phyloP scores from a whole-genome alignment of 2,113 vertebrate genomes.

The Periophthalmus modestus region DNA sequence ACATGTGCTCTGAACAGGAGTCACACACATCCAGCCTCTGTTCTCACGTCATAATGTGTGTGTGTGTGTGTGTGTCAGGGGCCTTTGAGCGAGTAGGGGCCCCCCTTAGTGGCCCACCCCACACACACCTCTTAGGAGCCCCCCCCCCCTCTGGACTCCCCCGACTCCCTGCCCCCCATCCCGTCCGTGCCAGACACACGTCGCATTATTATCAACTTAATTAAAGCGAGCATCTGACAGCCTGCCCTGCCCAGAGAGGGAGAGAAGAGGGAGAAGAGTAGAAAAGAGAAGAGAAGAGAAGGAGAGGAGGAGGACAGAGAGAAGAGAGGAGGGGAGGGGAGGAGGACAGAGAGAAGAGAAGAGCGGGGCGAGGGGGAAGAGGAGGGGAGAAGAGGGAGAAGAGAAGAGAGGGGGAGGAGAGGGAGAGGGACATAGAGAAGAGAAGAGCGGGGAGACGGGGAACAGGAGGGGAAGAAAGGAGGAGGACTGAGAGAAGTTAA shows the following conservation, averaged over 20 bases:
- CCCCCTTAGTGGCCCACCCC: background rate
- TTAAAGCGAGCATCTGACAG: slow-evolving; percentile 99
- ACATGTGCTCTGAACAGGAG: too few species aligned
- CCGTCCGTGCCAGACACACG: slow-evolving; percentile 86
- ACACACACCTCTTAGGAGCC: too few species aligned
- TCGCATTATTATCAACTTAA: slow-evolving; percentile 99
- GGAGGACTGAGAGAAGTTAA: too few species aligned
- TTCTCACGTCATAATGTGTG: background rate
- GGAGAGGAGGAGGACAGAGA: slow-evolving; percentile 19
- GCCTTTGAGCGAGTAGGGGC: background rate
- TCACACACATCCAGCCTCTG: too few species aligned
- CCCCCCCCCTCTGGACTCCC: too few species aligned
- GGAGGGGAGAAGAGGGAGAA: background rate
- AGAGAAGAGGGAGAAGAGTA: too few species aligned
- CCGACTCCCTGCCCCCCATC: background rate
- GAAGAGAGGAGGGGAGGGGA: slow-evolving; percentile 3
- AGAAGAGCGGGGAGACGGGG: too few species aligned
- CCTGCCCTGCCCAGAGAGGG: slow-evolving; percentile 87
- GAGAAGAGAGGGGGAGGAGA: background rate
- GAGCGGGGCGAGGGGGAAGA: too few species aligned
- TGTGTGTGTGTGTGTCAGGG: background rate
- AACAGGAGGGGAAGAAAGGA: too few species aligned
- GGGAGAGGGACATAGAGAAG: slow-evolving; percentile 37
- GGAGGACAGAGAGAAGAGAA: background rate
- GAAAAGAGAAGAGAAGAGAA: too few species aligned